A percentile compares a stretch with the other conserved stretches of the same genome.
These are phyloP conservation scores for Wiebesia pumilae DNA, from an alignment of 1,140 invertebrate genomes.

Conservation along the genomic window DNA sequence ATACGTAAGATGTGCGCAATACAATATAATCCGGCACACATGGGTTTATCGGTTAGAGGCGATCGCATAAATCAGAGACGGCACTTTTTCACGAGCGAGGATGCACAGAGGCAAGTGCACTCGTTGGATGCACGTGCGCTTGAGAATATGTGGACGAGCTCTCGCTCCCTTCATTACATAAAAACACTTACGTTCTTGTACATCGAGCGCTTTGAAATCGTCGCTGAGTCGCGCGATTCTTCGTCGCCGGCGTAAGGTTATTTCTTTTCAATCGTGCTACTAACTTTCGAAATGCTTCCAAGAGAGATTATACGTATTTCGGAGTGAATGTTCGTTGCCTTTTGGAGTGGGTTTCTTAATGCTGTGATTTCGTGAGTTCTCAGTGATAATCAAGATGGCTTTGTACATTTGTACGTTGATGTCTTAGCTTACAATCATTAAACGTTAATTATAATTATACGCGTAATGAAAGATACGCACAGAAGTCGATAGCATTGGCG, in stretches of 20 bases:
- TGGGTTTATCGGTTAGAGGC: background rate
- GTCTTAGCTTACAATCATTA: background rate
- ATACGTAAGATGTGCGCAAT: background rate
- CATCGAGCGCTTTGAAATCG: background rate
- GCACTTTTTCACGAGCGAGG: background rate
- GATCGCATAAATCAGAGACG: background rate
- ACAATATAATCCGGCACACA: background rate
- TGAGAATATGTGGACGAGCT: background rate
- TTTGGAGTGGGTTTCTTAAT: too few relatives aligned
- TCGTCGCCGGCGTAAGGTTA: background rate
- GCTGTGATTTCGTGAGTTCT: too few relatives aligned
- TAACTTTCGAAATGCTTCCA: background rate
- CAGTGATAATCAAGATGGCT: background rate
- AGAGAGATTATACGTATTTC: background rate
- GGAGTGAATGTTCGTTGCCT: too few relatives aligned
- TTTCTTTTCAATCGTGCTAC: background rate
- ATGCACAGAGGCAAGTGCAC: background rate
- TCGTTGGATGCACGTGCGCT: background rate
- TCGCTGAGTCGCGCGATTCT: background rate
- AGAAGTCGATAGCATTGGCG: background rate
- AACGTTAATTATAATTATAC: too few relatives aligned
- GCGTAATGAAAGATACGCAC: background rate
- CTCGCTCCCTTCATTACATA: background rate
- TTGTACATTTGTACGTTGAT: background rate
- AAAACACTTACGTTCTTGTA: background rate